A percentile compares a stretch with the other conserved stretches of the same genome.
Evolutionary conservation across 2,113 vertebrate genomes (phyloP).

Genomic region (Prionailurus bengalensis): DNA sequence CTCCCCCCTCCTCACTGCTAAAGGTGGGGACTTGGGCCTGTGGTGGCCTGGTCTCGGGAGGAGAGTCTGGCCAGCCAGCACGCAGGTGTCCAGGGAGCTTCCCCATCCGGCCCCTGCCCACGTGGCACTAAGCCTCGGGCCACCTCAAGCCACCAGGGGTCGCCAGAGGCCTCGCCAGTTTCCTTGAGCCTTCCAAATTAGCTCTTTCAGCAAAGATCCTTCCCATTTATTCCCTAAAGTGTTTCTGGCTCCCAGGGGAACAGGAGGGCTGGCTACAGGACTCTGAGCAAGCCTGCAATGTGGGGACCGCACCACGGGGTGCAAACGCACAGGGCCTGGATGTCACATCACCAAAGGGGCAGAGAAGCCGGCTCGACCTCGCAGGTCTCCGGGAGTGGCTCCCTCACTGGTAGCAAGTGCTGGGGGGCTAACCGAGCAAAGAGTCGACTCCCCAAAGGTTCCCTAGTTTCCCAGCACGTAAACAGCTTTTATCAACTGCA

Average conservation of each 20-base stretch:
- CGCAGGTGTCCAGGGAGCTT: neutral
- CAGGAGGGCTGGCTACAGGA: neutral
- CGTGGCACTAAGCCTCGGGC: neutral
- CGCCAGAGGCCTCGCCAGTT: neutral
- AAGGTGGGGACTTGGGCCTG: neutral
- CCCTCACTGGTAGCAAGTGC: neutral
- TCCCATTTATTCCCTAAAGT: neutral
- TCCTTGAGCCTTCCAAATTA: neutral
- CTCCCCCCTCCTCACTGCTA: neutral
- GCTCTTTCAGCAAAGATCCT: neutral
- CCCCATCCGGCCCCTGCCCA: neutral
- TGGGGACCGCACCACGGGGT: neutral
- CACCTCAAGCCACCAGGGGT: neutral
- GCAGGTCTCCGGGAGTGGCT: neutral
- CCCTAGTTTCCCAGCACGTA: neutral
- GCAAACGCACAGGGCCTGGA: neutral
- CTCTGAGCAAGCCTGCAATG: neutral
- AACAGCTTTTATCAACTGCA: neutral
- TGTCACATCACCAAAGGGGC: rapidly evolving
- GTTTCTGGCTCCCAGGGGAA: neutral
- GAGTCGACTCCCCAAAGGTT: neutral
- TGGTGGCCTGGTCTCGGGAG: neutral
- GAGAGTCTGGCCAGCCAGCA: neutral
- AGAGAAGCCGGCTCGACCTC: rapidly evolving
- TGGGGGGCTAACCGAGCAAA: neutral